Evolutionary conservation across 2,113 vertebrate species (phyloP).

Genomic region (Spheniscus mendiculus): DNA sequence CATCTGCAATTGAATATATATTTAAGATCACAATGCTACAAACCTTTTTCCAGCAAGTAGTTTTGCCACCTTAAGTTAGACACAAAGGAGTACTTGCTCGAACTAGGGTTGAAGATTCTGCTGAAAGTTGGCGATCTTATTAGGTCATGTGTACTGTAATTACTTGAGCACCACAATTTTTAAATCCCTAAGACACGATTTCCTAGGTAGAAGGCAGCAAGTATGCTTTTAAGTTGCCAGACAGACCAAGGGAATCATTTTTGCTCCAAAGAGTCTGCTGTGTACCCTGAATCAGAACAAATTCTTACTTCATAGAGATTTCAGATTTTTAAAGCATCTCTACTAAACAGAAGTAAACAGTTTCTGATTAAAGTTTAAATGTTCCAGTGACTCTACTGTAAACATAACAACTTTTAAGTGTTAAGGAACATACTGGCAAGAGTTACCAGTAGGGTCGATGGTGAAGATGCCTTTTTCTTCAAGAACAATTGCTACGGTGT

Average conservation of each 20-base stretch:
- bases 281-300: slow-evolving; percentile 10
- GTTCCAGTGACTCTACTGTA: background rate
- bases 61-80: slow-evolving; percentile 12
- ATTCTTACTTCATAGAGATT: slow-evolving; percentile 1
- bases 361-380: background rate
- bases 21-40: slow-evolving; percentile 29
- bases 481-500: background rate
- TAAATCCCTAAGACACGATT: background rate
- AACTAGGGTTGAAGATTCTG: slow-evolving; percentile 19
- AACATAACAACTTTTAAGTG: background rate
- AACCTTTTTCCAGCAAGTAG: slow-evolving; percentile 22
- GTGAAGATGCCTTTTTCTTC: background rate
- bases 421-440: background rate
- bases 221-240: background rate
- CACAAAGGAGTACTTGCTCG: background rate
- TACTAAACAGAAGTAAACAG: background rate
- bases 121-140: background rate
- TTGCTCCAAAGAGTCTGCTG: slow-evolving; percentile 4
- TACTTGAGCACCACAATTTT: slow-evolving; percentile 8
- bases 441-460: background rate
- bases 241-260: background rate
- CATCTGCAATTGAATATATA: background rate
- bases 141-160: background rate
- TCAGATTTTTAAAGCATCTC: slow-evolving; percentile 28
- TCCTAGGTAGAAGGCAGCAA: slow-evolving; percentile 13